Conservation (phyloP, 2,888 invertebrate species). For the Euclidia mi region DNA sequence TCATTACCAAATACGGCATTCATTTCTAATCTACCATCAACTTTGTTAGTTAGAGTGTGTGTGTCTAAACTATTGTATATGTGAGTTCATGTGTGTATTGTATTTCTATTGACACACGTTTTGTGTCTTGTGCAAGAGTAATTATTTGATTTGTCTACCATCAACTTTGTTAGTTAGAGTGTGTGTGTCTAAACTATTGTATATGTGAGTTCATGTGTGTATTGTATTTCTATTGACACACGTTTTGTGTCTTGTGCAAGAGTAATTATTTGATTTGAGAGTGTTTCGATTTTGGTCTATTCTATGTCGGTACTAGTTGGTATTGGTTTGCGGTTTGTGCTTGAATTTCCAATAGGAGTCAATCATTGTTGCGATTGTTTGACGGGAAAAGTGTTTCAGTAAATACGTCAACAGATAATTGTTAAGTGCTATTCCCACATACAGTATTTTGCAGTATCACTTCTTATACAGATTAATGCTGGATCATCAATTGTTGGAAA, state of each 20-base stretch:
- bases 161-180: constrained; percentile 17
- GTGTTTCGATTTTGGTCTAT: constrained; percentile 22
- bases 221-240: constrained; percentile 19
- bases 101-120: constrained; percentile 16
- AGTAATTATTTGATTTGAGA: constrained; percentile 15
- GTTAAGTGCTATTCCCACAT: too few relatives aligned
- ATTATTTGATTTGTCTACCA: constrained; percentile 33
- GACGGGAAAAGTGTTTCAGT: constrained; percentile 2
- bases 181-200: too few relatives aligned
- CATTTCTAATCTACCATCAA: constrained; percentile 42
- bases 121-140: constrained; percentile 16
- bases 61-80: too few relatives aligned
- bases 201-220: too few relatives aligned
- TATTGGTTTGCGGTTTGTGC: constrained; percentile 7
- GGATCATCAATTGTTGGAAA: too few relatives aligned
- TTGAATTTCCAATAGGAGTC: constrained; percentile 2
- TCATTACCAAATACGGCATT: constrained; percentile 46
- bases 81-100: constrained; percentile 16
- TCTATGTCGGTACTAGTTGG: background rate
- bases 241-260: constrained; percentile 15
- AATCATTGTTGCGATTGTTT: constrained; percentile 9
- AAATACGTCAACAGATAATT: too few relatives aligned
- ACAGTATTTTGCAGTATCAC: too few relatives aligned
- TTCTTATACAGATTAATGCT: too few relatives aligned
- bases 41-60: constrained; percentile 12